phyloP scores from a whole-genome alignment of 2,113 vertebrate species.

The Colinus virginianus region DNA sequence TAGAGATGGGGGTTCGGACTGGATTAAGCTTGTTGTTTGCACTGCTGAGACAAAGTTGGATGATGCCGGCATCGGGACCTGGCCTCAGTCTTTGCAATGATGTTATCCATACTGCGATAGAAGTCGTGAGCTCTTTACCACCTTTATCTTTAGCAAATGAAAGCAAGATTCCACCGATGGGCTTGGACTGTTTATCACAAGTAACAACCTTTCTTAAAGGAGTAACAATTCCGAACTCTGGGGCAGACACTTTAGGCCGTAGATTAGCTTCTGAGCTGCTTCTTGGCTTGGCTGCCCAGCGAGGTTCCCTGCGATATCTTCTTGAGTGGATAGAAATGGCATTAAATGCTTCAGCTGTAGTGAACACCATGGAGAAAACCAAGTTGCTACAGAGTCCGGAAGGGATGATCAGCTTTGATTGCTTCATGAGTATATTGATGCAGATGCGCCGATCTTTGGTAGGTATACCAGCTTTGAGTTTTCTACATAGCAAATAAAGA shows the following conservation, averaged over 20 bases:
- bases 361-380: slow-evolving; percentile 89
- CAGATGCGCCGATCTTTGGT: slow-evolving; percentile 99
- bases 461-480: slow-evolving; percentile 35
- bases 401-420: slow-evolving; percentile 95
- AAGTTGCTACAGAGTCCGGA: slow-evolving; percentile 83
- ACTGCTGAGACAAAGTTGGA: slow-evolving; percentile 95
- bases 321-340: slow-evolving; percentile 97
- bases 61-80: slow-evolving; percentile 84
- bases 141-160: slow-evolving; percentile 94
- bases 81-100: slow-evolving; percentile 92
- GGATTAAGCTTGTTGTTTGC: slow-evolving; percentile 94
- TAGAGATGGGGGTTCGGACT: slow-evolving; percentile 97
- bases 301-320: slow-evolving; percentile 92
- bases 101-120: slow-evolving; percentile 93
- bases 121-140: slow-evolving; percentile 93
- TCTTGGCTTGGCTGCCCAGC: slow-evolving; percentile 93
- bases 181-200: slow-evolving; percentile 96
- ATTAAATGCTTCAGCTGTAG: slow-evolving; percentile 89
- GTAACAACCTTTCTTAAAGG: slow-evolving; percentile 96
- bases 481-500: neutral
- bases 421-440: slow-evolving; percentile 95
- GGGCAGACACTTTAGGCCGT: slow-evolving; percentile 92
- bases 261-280: slow-evolving; percentile 93
- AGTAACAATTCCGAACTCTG: slow-evolving; percentile 95
- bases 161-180: slow-evolving; percentile 98